Percentiles rank a stretch among this genome's conserved stretches.
Conservation (phyloP, 2,888 invertebrate genomes). For the Dryomyza anilis region DNA sequence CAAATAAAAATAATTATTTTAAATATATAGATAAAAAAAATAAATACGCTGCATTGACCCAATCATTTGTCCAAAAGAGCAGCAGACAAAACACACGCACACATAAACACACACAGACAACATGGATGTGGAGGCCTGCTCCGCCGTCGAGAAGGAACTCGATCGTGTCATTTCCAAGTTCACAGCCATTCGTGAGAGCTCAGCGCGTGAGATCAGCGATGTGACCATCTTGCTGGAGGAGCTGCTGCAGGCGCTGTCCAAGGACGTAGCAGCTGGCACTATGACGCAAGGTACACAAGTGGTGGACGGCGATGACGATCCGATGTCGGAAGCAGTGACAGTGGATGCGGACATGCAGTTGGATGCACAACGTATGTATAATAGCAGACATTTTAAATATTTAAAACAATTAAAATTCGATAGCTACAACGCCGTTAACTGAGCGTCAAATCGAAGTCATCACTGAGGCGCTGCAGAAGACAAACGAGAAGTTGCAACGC, state of each 20-base stretch:
- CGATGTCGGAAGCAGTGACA: constrained; percentile 43
- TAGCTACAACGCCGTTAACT: constrained; percentile 64
- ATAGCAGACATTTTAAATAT: background rate
- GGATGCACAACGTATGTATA: constrained; percentile 47
- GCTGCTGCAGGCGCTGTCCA: constrained; percentile 48
- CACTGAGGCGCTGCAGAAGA: constrained; percentile 75
- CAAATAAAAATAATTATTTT: too few species aligned
- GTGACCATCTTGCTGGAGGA: constrained; percentile 54
- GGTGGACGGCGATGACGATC: constrained; percentile 45
- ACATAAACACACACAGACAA: constrained; percentile 14
- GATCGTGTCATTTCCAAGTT: constrained; percentile 59
- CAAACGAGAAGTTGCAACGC: constrained; percentile 81
- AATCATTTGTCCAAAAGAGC: background rate
- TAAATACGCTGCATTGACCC: too few species aligned
- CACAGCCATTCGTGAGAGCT: constrained; percentile 56
- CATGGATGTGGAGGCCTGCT: constrained; percentile 57
- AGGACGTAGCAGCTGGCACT: constrained; percentile 44
- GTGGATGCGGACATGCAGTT: constrained; percentile 52
- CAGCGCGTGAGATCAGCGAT: constrained; percentile 54
- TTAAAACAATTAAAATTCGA: background rate
- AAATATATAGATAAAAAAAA: too few species aligned
- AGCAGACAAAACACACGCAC: background rate
- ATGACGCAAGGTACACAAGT: constrained; percentile 53
- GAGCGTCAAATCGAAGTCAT: constrained; percentile 74
- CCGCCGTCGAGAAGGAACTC: constrained; percentile 59